These are phyloP conservation scores for Sciurus carolinensis DNA, from an alignment of 2,797 vertebrate genomes.

Conservation along the genomic window DNA sequence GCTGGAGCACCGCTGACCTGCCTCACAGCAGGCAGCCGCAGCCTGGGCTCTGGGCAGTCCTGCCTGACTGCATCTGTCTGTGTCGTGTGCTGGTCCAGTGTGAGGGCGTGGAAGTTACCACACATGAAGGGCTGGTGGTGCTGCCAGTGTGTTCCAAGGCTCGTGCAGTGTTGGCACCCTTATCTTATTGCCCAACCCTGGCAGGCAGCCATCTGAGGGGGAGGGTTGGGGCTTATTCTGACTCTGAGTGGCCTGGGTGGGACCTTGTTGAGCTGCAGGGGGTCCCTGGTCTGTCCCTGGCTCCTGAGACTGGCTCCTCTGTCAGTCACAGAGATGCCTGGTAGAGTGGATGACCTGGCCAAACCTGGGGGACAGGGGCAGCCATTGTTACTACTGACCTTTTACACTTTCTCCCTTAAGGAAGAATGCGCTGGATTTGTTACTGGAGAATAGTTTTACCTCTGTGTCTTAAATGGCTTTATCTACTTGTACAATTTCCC, in stretches of 20 bases:
- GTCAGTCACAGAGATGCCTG: fast-evolving
- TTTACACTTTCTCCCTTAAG: not conserved
- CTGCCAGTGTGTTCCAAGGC: too few relatives aligned
- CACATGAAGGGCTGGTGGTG: too few relatives aligned
- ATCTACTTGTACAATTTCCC: not conserved
- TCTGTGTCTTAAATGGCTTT: not conserved
- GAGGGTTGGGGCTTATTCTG: not conserved
- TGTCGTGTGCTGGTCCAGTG: too few relatives aligned
- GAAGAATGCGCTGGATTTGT: fast-evolving
- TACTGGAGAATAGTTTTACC: not conserved
- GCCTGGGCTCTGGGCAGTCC: too few relatives aligned
- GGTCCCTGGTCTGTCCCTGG: too few relatives aligned
- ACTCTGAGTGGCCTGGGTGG: fast-evolving
- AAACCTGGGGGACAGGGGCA: fast-evolving
- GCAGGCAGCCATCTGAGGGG: not conserved
- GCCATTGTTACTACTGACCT: fast-evolving
- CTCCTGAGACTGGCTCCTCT: not conserved
- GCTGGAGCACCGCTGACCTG: too few relatives aligned
- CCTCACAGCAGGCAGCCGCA: too few relatives aligned
- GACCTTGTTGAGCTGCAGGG: fast-evolving
- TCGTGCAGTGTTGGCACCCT: too few relatives aligned
- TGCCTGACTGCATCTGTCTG: too few relatives aligned
- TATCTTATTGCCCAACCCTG: too few relatives aligned
- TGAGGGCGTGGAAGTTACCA: too few relatives aligned
- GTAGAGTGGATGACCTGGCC: fast-evolving